Base-by-base conservation (phyloP, 1,140 invertebrate genomes). In the Lasioglossum baleicum region DNA sequence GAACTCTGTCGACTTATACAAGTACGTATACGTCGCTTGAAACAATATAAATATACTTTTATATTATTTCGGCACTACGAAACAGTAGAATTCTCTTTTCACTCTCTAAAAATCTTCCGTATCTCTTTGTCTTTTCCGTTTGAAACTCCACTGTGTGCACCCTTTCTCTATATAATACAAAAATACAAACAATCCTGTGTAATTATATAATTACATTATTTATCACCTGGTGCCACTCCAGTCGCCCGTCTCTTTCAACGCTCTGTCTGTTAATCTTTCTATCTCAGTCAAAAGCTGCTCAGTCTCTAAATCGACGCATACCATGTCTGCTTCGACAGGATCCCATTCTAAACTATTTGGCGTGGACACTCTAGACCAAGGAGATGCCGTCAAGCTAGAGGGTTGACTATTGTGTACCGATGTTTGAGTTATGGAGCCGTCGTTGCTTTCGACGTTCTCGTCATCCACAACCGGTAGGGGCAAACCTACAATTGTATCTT, bases 271-370 rank as follows among this genome's bases (percentile, higher is more conserved):
- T 48, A 94, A 89, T 89, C 92, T 89, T 87, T 94, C 94, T 81
- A 94, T 94, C 88, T 94, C 94, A 60, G 91, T 92, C 64, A 94
- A 83, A 72, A 94, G 86, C 82, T 93, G 91, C 81, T 94, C 94
- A 76, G 94, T 94, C 77, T 94, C 94, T 11, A 92, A 86, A 83
- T 94, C 93, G 35, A 90, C 79, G 81, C 87, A 87, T 80, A 87
- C 88, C 35, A 94, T 86, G 81, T 94, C 93, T 7, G 91, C 91
- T 80, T 94, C 93, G 4, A 94, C 93, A 20, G 92, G 93, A 88
- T 94, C 94, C 94, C 94, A 94, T 89, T 94, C 94, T 75, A 94
- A 90, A 66, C 94, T 94, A 86, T 94, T 93, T 42, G 92, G 93
- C n/a, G 93, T 93, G 7, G 94, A 94, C 53, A 94, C 91, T 72